These are phyloP conservation scores for Macaria liturata DNA, from an alignment of 2,888 invertebrate genomes.

Conservation along the genomic window DNA sequence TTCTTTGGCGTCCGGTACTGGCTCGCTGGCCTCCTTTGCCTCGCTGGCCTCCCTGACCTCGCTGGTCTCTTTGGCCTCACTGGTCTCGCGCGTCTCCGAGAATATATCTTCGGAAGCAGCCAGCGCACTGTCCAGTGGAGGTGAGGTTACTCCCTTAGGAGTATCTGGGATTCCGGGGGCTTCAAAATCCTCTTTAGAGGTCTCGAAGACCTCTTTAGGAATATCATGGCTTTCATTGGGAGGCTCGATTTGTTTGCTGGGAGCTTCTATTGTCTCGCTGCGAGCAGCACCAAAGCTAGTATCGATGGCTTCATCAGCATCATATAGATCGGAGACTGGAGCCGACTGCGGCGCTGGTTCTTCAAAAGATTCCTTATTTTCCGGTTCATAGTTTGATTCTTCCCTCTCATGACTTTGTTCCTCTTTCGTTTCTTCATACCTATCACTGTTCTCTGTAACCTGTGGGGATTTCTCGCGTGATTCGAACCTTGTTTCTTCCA, in stretches of 20 bases:
- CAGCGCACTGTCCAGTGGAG: constrained; percentile 8
- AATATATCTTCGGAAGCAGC: constrained; percentile 53
- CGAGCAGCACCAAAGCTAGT: constrained; percentile 51
- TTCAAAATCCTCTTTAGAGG: constrained; percentile 8
- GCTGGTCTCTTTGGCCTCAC: constrained; percentile 29
- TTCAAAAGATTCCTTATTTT: constrained; percentile 11
- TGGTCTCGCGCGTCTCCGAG: constrained; percentile 31
- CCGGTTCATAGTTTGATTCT: constrained; percentile 1
- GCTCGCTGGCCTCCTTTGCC: constrained; percentile 26
- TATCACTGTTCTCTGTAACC: neutral
- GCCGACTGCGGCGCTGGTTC: constrained; percentile 15
- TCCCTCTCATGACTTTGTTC: neutral
- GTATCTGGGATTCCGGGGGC: neutral
- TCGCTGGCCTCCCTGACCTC: constrained; percentile 27
- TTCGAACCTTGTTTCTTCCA: neutral
- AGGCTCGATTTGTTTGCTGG: neutral
- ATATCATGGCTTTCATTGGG: neutral
- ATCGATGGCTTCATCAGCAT: constrained; percentile 57
- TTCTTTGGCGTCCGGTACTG: constrained; percentile 44
- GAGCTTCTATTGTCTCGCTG: neutral
- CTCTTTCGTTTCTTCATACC: neutral
- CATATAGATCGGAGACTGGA: constrained; percentile 48
- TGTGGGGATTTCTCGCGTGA: neutral
- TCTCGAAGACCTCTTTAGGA: neutral
- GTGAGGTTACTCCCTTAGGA: no score